Evolutionary conservation across 2,888 invertebrate genomes (phyloP).

Genomic region (Bellardia bayeri): DNA sequence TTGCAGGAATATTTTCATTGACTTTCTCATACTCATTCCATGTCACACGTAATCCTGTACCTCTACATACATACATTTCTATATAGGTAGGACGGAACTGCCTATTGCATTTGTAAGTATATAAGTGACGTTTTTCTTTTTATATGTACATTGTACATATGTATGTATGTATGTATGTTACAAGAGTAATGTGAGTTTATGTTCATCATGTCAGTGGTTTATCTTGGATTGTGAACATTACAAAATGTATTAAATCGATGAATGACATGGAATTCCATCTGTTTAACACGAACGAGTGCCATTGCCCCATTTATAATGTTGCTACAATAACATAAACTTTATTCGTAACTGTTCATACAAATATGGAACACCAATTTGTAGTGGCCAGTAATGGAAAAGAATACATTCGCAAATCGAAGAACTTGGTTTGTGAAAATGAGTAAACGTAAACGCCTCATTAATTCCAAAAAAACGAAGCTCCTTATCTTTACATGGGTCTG

Average conservation of each 20-base stretch:
- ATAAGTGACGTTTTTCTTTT: background rate
- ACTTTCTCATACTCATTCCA: background rate
- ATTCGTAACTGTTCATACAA: background rate
- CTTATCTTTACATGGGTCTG: too few relatives aligned
- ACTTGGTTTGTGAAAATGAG: too few relatives aligned
- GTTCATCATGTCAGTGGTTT: conserved; percentile 52
- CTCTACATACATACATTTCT: background rate
- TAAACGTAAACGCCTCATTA: too few relatives aligned
- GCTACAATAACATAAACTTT: conserved; percentile 55
- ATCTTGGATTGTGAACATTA: conserved; percentile 41
- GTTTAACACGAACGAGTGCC: conserved; percentile 76
- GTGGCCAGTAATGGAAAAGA: background rate
- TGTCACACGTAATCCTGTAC: background rate
- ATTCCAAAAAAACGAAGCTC: too few relatives aligned
- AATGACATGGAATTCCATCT: conserved; percentile 79
- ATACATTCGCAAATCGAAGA: background rate
- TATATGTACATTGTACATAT: background rate
- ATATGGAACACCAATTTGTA: background rate
- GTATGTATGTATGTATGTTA: background rate
- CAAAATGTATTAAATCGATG: conserved; percentile 33
- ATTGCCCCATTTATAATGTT: conserved; percentile 35
- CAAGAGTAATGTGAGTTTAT: background rate
- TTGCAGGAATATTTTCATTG: conserved; percentile 9
- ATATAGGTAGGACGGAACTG: conserved; percentile 24
- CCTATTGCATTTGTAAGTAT: background rate